phyloP scores from a whole-genome alignment of 2,888 invertebrate species.

The Meiosimyza platycephala region DNA sequence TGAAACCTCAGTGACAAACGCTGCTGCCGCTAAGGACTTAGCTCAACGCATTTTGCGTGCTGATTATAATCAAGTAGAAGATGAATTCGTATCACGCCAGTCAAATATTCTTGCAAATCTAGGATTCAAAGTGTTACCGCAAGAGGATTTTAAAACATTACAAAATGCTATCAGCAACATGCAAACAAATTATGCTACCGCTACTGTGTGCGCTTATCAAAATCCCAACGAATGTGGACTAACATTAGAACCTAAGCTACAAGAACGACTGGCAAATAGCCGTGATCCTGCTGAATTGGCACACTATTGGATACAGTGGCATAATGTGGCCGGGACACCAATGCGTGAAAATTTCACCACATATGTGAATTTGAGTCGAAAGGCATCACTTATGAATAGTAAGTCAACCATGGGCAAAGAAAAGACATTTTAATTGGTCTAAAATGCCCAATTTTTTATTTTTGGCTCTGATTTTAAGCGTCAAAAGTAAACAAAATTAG shows the following conservation, averaged over 20 bases:
- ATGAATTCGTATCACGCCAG: constrained; percentile 78
- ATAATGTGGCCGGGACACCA: constrained; percentile 77
- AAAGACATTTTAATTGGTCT: too few species aligned
- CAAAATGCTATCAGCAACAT: constrained; percentile 77
- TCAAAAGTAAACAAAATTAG: too few species aligned
- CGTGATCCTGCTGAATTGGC: constrained; percentile 81
- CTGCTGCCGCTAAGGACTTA: constrained; percentile 59
- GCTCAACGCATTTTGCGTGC: constrained; percentile 66
- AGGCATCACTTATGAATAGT: constrained; percentile 79
- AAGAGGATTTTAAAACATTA: constrained; percentile 73
- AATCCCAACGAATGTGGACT: constrained; percentile 75
- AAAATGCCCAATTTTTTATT: too few species aligned
- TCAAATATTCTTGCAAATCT: constrained; percentile 78
- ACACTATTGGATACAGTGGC: constrained; percentile 85
- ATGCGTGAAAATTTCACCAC: constrained; percentile 73
- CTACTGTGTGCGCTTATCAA: constrained; percentile 78
- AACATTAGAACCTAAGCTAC: constrained; percentile 74
- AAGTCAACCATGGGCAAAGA: constrained; percentile 46
- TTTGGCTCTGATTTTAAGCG: too few species aligned
- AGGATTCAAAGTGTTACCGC: constrained; percentile 77
- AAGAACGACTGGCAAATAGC: constrained; percentile 76
- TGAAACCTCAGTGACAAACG: constrained; percentile 53
- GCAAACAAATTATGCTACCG: constrained; percentile 80
- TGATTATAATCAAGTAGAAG: constrained; percentile 76
- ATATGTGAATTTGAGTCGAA: constrained; percentile 76